Percentiles rank a stretch among this genome's conserved stretches.
Conservation (phyloP, 2,113 vertebrate species). For the Hymenochirus boettgeri region DNA sequence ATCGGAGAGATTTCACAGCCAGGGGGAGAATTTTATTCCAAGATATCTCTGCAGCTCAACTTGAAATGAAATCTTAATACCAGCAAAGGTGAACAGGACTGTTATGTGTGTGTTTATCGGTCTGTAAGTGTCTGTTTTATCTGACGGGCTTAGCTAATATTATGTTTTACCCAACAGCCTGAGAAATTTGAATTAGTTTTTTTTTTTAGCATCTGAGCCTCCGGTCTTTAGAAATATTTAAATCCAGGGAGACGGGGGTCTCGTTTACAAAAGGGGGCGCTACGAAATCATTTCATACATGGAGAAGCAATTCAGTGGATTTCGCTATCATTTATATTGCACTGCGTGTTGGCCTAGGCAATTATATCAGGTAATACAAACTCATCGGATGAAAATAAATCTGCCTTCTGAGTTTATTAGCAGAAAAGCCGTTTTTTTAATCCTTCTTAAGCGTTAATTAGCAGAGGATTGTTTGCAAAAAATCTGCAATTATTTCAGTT, state of each 20-base stretch:
- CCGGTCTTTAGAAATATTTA: too few relatives aligned
- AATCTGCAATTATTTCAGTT: slow-evolving; percentile 18
- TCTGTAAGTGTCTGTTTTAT: slow-evolving; percentile 9
- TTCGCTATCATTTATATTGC: neutral
- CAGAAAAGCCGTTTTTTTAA: slow-evolving; percentile 25
- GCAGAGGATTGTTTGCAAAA: slow-evolving; percentile 21
- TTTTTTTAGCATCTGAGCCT: too few relatives aligned
- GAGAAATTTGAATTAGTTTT: too few relatives aligned
- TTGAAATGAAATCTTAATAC: slow-evolving; percentile 27
- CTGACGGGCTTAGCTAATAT: neutral
- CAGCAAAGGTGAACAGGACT: slow-evolving; percentile 21
- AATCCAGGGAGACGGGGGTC: too few relatives aligned
- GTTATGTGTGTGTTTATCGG: neutral
- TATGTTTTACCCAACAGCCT: neutral
- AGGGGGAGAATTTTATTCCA: slow-evolving; percentile 8
- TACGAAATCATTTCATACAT: too few relatives aligned
- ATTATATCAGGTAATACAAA: slow-evolving; percentile 19
- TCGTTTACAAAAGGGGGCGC: too few relatives aligned
- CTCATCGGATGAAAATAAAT: slow-evolving; percentile 25
- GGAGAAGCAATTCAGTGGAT: too few relatives aligned
- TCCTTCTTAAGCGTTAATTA: slow-evolving; percentile 26
- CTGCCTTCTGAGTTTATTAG: slow-evolving; percentile 18
- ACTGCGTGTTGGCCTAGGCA: neutral
- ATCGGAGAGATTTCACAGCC: slow-evolving; percentile 29
- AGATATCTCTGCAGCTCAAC: slow-evolving; percentile 17